These are phyloP conservation scores for Chrysotoxum bicinctum DNA, from an alignment of 2,888 invertebrate species.

Conservation along the genomic window DNA sequence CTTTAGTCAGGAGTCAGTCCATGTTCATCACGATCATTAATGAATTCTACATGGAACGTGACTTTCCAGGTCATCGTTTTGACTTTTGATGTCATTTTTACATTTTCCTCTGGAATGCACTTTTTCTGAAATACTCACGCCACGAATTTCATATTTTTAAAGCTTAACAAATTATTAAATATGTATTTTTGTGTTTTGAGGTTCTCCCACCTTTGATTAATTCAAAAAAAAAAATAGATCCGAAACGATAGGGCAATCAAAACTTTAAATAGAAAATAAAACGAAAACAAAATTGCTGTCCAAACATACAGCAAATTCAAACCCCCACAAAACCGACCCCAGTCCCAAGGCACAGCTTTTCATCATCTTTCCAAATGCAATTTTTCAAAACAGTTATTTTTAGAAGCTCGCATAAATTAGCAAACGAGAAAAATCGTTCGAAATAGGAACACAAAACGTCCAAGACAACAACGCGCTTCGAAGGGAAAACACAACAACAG, in stretches of 20 bases:
- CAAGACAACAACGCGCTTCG: neutral
- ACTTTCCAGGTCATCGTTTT: too few species aligned
- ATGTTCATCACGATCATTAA: too few species aligned
- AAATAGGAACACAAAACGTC: neutral
- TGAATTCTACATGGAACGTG: too few species aligned
- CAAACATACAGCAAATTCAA: neutral
- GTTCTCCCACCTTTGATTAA: neutral
- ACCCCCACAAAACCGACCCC: neutral
- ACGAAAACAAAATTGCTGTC: neutral
- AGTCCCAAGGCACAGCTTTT: neutral
- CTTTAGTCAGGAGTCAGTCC: too few species aligned
- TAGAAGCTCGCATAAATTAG: slow-evolving; percentile 47
- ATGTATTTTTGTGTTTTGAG: neutral
- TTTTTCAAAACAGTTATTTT: slow-evolving; percentile 40
- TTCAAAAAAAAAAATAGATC: slow-evolving; percentile 11
- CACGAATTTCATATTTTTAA: neutral
- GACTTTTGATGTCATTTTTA: too few species aligned
- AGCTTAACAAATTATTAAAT: neutral
- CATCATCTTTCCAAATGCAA: slow-evolving; percentile 23
- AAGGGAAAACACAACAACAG: slow-evolving; percentile 41
- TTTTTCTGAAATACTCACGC: too few species aligned
- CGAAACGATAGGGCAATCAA: slow-evolving; percentile 18
- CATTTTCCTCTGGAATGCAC: too few species aligned
- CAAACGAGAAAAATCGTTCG: slow-evolving; percentile 3
- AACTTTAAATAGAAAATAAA: slow-evolving; percentile 1